Percentiles rank a stretch among this genome's conserved stretches.
Evolutionary conservation across 2,888 invertebrate species (phyloP).

Genomic region (Drosophila falleni): DNA sequence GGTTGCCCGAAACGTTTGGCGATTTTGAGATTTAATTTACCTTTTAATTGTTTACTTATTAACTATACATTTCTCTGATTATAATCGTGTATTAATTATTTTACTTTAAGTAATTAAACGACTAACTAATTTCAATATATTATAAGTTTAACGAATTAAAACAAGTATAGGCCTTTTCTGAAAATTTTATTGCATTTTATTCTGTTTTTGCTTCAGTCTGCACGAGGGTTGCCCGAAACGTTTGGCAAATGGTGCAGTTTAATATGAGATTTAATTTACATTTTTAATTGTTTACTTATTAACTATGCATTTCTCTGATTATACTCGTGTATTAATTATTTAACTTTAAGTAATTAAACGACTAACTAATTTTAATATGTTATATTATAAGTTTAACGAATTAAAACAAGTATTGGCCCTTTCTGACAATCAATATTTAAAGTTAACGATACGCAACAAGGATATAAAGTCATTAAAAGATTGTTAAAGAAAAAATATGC

Average conservation of each 20-base stretch:
- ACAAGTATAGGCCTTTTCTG: background rate
- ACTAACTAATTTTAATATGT: background rate
- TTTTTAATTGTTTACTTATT: background rate
- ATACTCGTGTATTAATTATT: background rate
- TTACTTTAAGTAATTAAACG: too few relatives aligned
- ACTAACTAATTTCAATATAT: background rate
- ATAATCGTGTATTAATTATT: background rate
- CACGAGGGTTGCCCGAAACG: background rate
- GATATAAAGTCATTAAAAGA: too few relatives aligned
- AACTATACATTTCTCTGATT: background rate
- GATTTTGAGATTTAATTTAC: background rate
- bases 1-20: background rate
- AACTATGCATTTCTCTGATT: background rate
- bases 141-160: background rate
- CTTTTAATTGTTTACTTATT: background rate
- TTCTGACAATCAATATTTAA: background rate
- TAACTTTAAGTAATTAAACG: too few relatives aligned
- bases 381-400: background rate
- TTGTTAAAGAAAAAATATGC: too few relatives aligned
- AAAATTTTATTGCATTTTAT: background rate
- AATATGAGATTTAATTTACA: background rate
- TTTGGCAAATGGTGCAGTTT: background rate
- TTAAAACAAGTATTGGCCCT: background rate
- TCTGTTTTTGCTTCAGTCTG: background rate
- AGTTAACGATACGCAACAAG: too few relatives aligned